Evolutionary conservation across 1,140 invertebrate genomes (phyloP).

Genomic region (Pogonus chalceus): DNA sequence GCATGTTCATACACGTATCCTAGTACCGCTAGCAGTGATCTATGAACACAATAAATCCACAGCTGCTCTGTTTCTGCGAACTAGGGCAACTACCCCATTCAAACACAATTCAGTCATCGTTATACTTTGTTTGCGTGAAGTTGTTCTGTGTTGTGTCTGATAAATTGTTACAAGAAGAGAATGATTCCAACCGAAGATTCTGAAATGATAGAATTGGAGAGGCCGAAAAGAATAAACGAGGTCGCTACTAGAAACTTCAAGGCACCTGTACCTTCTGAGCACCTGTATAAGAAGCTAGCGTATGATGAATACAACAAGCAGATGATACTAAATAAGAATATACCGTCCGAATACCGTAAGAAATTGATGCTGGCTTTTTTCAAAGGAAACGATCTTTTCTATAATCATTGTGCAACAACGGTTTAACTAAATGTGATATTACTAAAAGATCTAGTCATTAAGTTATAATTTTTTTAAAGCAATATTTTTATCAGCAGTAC

Average conservation of each 20-base stretch:
- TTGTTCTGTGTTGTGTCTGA: not conserved
- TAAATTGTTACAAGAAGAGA: not conserved
- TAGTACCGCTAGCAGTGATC: slow-evolving; percentile 1
- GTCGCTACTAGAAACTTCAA: not conserved
- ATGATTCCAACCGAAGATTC: not conserved
- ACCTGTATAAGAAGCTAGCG: not conserved
- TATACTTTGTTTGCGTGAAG: not conserved
- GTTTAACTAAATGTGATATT: no score
- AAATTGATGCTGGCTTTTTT: not conserved
- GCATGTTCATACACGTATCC: no score
- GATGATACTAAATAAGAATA: not conserved
- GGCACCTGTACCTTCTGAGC: not conserved
- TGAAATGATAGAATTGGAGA: no score
- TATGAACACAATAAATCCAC: not conserved
- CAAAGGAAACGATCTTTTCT: not conserved
- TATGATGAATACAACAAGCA: not conserved
- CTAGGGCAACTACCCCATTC: not conserved
- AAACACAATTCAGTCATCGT: not conserved
- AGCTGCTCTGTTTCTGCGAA: not conserved
- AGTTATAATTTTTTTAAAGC: no score
- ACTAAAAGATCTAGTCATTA: no score
- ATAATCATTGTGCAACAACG: no score
- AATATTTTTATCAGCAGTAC: no score
- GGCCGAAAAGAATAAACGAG: no score
- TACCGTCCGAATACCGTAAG: not conserved